Evolutionary conservation across 92 coral and sea anemone species (phyloP), one percentile per base, ranked within the genome.

Genomic region (Desmophyllum pertusum): DNA sequence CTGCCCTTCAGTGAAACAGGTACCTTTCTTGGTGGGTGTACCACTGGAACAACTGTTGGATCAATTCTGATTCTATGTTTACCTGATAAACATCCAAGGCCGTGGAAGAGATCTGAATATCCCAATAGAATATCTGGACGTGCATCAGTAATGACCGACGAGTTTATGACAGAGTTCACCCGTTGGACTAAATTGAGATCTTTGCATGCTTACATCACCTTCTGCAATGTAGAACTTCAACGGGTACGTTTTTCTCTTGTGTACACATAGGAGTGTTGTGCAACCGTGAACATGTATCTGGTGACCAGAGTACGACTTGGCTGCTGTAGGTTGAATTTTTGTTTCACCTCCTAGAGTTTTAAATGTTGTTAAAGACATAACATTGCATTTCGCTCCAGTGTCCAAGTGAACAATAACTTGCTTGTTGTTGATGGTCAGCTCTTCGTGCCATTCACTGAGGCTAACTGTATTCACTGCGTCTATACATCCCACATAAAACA

Each of bases 241-340:
- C 4, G 23, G 6, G 73, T 36, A 57, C 57, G 67, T 33, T 78
- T 37, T 61, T 62, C n/a, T 46, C 57, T 79, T 79, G 74, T 33
- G 23, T 62, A 37, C 42, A 41, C 84, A 79, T 21, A 31, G 42
- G 35, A 79, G 51, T 61, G 84, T 79, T 29, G 69, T 31, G 38
- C n/a, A 42, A 25, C 73, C 83, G 19, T 30, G 45, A 18, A 59
- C 31, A 45, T 70, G 83, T 17, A 78, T 78, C 25, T 61, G 29
- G 45, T 78, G 83, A 55, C 83, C 83, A 15, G 83, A 51, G 84
- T 61, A 79, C 68, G 75, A 79, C 48, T 59, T 55, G 29, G 51
- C 38, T 65, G 84, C 35, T 14, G 40, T 51, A 71, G 40, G 65
- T 29, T 17, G 45, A 40, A 79, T 55, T 30, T 40, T 40, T 23